Percentiles rank a stretch among this genome's conserved stretches.
phyloP scores from a whole-genome alignment of 2,888 invertebrate species.

The Erebia epiphron region DNA sequence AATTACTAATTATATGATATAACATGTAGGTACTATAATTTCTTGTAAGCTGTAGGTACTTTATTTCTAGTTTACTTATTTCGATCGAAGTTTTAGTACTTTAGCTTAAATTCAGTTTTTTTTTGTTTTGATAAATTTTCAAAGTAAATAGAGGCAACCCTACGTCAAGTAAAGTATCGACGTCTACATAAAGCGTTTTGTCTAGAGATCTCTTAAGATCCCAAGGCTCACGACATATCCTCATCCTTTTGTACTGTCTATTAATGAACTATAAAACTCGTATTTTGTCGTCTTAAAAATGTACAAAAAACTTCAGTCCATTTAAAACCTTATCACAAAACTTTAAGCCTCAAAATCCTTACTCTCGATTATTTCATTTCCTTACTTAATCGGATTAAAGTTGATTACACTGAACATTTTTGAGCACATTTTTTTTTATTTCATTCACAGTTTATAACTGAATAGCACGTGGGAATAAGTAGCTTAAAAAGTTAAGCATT shows the following conservation, averaged over 20 bases:
- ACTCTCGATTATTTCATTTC: conserved; percentile 8
- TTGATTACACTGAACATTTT: conserved; percentile 34
- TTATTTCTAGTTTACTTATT: not conserved
- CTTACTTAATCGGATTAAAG: conserved; percentile 40
- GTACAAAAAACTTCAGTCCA: conserved; percentile 4
- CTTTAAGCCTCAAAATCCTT: conserved; percentile 20
- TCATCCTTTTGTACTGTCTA: conserved; percentile 53
- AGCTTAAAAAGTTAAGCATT: conserved; percentile 21
- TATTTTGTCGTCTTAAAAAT: conserved; percentile 49
- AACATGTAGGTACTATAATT: no score
- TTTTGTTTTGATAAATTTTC: not conserved
- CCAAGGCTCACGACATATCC: conserved; percentile 51
- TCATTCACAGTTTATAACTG: conserved; percentile 26
- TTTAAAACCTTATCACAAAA: conserved; percentile 18
- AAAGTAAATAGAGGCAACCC: conserved; percentile 48
- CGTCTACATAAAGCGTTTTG: conserved; percentile 52
- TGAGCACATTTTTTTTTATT: conserved; percentile 29
- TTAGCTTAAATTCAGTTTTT: not conserved
- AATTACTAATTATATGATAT: no score
- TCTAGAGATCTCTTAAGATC: conserved; percentile 54
- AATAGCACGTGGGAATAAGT: conserved; percentile 25
- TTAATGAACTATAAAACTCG: conserved; percentile 57
- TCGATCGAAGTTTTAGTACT: not conserved
- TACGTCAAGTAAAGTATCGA: conserved; percentile 47
- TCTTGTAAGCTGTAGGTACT: no score